These are phyloP conservation scores for Scaptomyza caliginosa DNA, from an alignment of 2,888 invertebrate species.

Conservation along the genomic window DNA sequence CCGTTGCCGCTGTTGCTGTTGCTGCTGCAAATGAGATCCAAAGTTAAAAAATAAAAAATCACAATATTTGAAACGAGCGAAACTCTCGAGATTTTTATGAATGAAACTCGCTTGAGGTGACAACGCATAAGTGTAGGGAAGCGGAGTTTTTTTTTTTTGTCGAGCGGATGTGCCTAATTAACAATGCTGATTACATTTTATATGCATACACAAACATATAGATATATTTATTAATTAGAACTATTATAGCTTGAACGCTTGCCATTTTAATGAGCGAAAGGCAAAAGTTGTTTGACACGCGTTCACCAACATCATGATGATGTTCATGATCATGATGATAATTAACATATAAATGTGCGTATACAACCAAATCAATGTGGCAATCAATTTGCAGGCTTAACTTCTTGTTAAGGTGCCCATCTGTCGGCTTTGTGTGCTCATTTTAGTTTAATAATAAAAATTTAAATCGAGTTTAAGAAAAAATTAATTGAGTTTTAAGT, in stretches of 20 bases:
- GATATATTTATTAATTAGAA: conserved; percentile 69
- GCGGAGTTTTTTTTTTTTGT: not conserved
- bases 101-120: conserved; percentile 69
- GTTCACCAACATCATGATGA: not conserved
- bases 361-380: conserved; percentile 10
- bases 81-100: conserved; percentile 65
- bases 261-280: conserved; percentile 61
- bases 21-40: conserved; percentile 37
- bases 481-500: conserved; percentile 8
- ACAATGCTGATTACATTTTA: conserved; percentile 72
- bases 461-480: conserved; percentile 18
- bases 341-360: conserved; percentile 9
- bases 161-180: conserved; percentile 75
- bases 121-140: conserved; percentile 27
- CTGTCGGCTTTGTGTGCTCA: conserved; percentile 61
- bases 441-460: conserved; percentile 38
- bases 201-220: conserved; percentile 17
- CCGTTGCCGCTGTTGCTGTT: not conserved
- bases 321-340: conserved; percentile 7
- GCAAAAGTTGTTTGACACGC: conserved; percentile 34
- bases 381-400: conserved; percentile 24
- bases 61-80: conserved; percentile 23
- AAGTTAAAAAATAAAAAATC: conserved; percentile 8
- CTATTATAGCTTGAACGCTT: conserved; percentile 29
- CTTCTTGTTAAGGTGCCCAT: conserved; percentile 39